Conservation (phyloP, 2,888 invertebrate species). For the Ctenicera cuprea region DNA sequence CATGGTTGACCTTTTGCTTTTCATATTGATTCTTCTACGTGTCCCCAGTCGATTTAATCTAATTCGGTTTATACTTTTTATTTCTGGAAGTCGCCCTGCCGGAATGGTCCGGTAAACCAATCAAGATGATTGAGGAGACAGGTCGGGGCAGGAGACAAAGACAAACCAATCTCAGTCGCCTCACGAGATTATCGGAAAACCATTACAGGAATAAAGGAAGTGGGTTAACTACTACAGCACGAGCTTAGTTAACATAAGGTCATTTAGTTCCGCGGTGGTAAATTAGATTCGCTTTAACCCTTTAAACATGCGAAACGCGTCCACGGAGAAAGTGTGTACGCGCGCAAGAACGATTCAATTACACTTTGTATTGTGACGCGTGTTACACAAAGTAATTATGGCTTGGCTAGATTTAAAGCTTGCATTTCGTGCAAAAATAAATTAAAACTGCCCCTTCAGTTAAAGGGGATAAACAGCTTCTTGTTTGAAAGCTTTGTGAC, state of each 20-base stretch:
- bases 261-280: conserved; percentile 33
- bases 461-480: not conserved
- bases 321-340: not conserved
- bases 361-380: conserved; percentile 4
- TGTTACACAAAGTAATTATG: conserved; percentile 10
- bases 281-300: conserved; percentile 19
- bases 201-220: conserved; percentile 46
- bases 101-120: conserved; percentile 39
- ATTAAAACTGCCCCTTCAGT: not conserved
- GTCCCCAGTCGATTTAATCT: conserved; percentile 12
- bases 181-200: conserved; percentile 47
- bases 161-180: conserved; percentile 42
- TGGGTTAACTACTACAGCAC: conserved; percentile 30
- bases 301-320: conserved; percentile 18
- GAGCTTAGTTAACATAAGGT: conserved; percentile 36
- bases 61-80: conserved; percentile 22
- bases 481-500: not conserved
- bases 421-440: not conserved
- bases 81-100: conserved; percentile 26
- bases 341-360: conserved; percentile 15
- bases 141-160: conserved; percentile 45
- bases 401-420: not conserved
- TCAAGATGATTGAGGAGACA: conserved; percentile 44
- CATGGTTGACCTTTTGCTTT: not conserved
- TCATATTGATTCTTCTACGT: not conserved